These are phyloP conservation scores for Calonectris borealis DNA, from an alignment of 2,113 vertebrate species.

Conservation along the genomic window DNA sequence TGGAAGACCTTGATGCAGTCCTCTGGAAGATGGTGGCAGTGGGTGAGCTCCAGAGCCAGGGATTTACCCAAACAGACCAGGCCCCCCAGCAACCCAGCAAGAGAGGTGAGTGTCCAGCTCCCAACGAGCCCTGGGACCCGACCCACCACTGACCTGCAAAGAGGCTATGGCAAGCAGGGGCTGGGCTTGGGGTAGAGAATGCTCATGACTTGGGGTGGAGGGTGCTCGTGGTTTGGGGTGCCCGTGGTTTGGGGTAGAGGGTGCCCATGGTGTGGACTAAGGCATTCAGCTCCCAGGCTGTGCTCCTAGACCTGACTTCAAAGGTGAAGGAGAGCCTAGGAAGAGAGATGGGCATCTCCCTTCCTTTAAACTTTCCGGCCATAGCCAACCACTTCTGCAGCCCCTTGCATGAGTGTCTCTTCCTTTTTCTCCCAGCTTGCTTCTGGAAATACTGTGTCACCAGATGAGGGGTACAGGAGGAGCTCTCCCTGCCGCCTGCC, in stretches of 20 bases:
- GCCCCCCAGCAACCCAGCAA: slow-evolving; percentile 74
- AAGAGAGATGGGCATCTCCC: background rate
- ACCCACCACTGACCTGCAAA: background rate
- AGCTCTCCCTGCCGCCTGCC: background rate
- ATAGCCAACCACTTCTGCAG: background rate
- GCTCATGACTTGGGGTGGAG: background rate
- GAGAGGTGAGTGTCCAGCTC: slow-evolving; percentile 68
- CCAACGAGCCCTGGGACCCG: accelerated
- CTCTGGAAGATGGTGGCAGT: slow-evolving; percentile 75
- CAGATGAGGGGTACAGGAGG: slow-evolving; percentile 54
- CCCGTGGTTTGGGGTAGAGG: background rate
- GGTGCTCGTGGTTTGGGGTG: background rate
- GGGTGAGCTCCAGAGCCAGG: slow-evolving; percentile 73
- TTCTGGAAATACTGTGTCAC: slow-evolving; percentile 88
- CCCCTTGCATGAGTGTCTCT: background rate
- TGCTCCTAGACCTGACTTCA: background rate
- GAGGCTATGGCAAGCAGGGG: background rate
- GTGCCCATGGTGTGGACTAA: background rate
- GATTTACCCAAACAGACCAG: slow-evolving; percentile 72
- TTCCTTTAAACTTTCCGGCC: background rate
- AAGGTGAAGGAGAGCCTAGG: background rate
- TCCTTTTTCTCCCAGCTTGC: slow-evolving; percentile 70
- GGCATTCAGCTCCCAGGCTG: background rate
- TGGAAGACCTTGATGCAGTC: slow-evolving; percentile 69
- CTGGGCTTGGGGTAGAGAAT: background rate